Evolutionary conservation across 64 coral and sea anemone species (phyloP).

Genomic region (Montipora efflorescens): DNA sequence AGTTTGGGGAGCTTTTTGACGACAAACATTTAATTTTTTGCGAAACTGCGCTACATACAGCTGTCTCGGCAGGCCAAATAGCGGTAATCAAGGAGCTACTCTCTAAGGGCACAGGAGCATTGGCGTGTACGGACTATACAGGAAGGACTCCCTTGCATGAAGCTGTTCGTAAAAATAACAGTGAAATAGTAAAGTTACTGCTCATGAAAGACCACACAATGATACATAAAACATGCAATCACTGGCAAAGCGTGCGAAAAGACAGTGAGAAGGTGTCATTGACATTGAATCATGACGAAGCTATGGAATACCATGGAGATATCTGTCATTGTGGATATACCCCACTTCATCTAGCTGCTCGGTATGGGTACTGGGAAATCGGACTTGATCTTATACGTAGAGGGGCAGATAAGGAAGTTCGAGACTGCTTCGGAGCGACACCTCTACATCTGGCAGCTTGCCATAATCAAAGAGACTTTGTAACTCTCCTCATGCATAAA

Average conservation of each 20-base stretch:
- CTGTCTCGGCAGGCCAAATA: not conserved
- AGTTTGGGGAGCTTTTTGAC: not conserved
- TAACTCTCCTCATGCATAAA: not conserved
- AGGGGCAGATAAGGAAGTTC: not conserved
- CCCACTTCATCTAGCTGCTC: constrained; percentile 1
- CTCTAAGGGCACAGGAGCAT: not conserved
- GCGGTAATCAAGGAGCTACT: not conserved
- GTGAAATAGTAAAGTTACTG: not conserved
- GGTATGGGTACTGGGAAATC: not conserved
- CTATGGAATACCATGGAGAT: not conserved
- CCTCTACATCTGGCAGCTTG: constrained; percentile 47
- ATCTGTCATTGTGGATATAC: constrained; percentile 29
- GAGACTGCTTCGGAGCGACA: constrained; percentile 32
- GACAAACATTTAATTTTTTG: constrained; percentile 14
- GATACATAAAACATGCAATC: not conserved
- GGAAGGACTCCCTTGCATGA: constrained; percentile 35
- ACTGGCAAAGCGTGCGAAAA: not conserved
- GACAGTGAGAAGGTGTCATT: not conserved
- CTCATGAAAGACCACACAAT: not conserved
- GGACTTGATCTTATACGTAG: not conserved
- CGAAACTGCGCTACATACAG: constrained; percentile 23
- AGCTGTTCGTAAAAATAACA: not conserved
- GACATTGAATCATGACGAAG: not conserved
- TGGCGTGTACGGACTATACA: constrained; percentile 26
- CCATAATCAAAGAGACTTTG: not conserved